Evolutionary conservation across 1,140 invertebrate genomes (phyloP), one percentile per base, ranked within the genome.

Genomic region (Euglossa dilemma): DNA sequence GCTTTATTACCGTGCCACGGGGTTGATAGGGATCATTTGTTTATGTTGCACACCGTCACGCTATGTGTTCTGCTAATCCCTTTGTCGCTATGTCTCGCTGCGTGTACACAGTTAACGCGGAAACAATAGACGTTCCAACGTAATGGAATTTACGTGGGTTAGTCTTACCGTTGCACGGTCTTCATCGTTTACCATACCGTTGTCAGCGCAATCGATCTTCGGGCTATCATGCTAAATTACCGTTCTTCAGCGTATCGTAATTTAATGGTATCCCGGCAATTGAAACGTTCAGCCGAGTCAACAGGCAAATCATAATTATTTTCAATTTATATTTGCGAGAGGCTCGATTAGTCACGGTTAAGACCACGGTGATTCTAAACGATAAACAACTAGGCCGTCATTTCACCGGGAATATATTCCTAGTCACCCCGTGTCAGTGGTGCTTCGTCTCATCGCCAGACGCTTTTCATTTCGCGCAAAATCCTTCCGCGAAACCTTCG

Each of bases 61-160:
- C 12, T 56, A 43, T 59, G 64, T 50, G 57, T 87, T 85, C 80
- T 84, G 69, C 54, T 81, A 75, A 81, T 85, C 47, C 36, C 71
- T 85, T 88, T 87, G 75, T 85, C 66, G 83, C 74, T 84, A 83
- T 80, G 86, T 88, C 73, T 80, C 79, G 16, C 28, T 43, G 50
- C 67, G 59, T 14, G 54, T 57, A 47, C 23, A 36, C 59, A 25
- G 67, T 20, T 47, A 52, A 64, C 78, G 9, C 8, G 14, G 74
- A 52, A 70, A 84, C 81, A 87, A 87, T 87, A 61, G 78, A 63
- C 36, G 47, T 25, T 64, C 20, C 54, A 76, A 61, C 50, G 47
- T 83, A 80, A 86, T 75, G 71, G 86, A 83, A 79, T 76, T 70
- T 80, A 75, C 66, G 61, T 57, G 47, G 63, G 45, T 63, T 54